phyloP scores from a whole-genome alignment of 2,888 invertebrate genomes.

The Buathra laborator region DNA sequence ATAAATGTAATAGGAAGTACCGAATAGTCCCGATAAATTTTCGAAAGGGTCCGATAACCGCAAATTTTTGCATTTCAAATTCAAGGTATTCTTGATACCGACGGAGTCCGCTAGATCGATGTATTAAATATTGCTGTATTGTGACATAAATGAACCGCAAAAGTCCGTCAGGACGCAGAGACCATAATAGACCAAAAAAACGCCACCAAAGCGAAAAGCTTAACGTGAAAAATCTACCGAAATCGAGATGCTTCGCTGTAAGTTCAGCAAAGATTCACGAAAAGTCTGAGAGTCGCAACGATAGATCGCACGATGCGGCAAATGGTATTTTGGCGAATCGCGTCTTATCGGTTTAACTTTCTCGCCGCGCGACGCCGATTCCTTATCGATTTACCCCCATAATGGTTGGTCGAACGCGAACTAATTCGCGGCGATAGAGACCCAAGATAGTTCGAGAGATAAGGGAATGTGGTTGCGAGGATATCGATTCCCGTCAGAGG shows the following conservation, averaged over 20 bases:
- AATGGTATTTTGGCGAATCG: slow-evolving; percentile 8
- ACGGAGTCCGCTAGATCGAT: too few species aligned
- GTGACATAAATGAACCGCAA: too few species aligned
- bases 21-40: too few species aligned
- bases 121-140: too few species aligned
- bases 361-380: background rate
- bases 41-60: too few species aligned
- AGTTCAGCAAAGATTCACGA: too few species aligned
- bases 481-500: slow-evolving; percentile 29
- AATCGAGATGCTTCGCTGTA: too few species aligned
- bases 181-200: background rate
- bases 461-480: slow-evolving; percentile 2
- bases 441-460: slow-evolving; percentile 16
- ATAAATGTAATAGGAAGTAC: too few species aligned
- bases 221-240: background rate
- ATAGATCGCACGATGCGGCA: too few species aligned
- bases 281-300: too few species aligned
- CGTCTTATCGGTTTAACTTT: slow-evolving; percentile 39
- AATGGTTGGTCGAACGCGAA: slow-evolving; percentile 38
- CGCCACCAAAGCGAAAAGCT: background rate
- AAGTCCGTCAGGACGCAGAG: background rate
- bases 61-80: too few species aligned
- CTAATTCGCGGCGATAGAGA: slow-evolving; percentile 46
- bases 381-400: slow-evolving; percentile 35
- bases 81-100: too few species aligned